phyloP scores from a whole-genome alignment of 2,888 invertebrate species.

The Nudaria mundana region DNA sequence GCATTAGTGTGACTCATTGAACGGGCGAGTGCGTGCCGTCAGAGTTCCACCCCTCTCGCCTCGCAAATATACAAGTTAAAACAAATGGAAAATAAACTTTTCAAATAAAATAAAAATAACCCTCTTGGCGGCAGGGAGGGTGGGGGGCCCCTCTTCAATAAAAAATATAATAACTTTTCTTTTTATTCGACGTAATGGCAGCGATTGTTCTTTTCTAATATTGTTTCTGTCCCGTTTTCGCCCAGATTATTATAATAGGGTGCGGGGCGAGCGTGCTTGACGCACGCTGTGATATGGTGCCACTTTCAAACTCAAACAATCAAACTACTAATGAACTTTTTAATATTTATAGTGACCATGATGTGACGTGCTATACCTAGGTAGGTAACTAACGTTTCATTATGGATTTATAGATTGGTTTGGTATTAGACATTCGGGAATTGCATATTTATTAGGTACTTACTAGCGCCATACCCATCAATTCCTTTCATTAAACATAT shows the following conservation, averaged over 20 bases:
- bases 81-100: constrained; percentile 81
- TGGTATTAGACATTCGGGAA: constrained; percentile 3
- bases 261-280: constrained; percentile 36
- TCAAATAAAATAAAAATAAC: constrained; percentile 81
- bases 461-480: no score
- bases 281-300: constrained; percentile 30
- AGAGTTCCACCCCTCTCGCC: constrained; percentile 71
- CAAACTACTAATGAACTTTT: constrained; percentile 32
- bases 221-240: constrained; percentile 65
- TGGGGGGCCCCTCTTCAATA: constrained; percentile 76
- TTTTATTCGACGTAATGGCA: constrained; percentile 79
- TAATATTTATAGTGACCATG: constrained; percentile 26
- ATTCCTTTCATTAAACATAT: constrained; percentile 5
- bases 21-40: constrained; percentile 64
- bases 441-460: constrained; percentile 2
- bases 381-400: constrained; percentile 22
- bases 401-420: constrained; percentile 15
- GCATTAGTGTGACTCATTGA: constrained; percentile 80
- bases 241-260: constrained; percentile 72
- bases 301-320: constrained; percentile 28
- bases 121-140: constrained; percentile 76
- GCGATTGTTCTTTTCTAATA: constrained; percentile 75
- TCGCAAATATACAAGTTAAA: constrained; percentile 77
- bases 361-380: constrained; percentile 13
- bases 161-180: constrained; percentile 82